phyloP scores from a whole-genome alignment of 2,888 invertebrate genomes.

The Heteromurus nitidus region DNA sequence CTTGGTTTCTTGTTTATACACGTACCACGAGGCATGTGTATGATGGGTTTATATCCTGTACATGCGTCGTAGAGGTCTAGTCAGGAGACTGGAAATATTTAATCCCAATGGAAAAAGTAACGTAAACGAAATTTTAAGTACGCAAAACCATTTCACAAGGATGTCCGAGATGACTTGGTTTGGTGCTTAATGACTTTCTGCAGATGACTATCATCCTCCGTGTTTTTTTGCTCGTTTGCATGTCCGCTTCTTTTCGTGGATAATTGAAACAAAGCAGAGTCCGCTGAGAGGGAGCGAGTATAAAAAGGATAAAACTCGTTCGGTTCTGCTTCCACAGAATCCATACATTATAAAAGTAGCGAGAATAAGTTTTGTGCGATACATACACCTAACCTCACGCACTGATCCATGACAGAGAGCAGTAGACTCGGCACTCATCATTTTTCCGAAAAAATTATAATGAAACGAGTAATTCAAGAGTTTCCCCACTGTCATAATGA shows the following conservation, averaged over 20 bases:
- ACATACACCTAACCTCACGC: constrained; percentile 23
- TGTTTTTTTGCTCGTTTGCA: constrained; percentile 9
- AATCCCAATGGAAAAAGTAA: no score
- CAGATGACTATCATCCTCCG: constrained; percentile 7
- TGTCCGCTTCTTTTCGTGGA: not conserved
- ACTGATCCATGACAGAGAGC: constrained; percentile 53
- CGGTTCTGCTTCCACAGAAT: constrained; percentile 58
- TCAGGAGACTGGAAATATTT: no score
- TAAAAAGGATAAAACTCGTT: constrained; percentile 54
- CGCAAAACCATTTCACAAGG: no score
- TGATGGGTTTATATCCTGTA: no score
- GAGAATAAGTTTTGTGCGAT: constrained; percentile 33
- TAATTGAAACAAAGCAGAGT: constrained; percentile 24
- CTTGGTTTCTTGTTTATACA: no score
- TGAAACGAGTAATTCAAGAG: constrained; percentile 37
- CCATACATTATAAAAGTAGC: constrained; percentile 24
- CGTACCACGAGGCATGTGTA: no score
- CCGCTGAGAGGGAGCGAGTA: not conserved
- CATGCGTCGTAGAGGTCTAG: no score
- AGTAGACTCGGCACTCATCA: constrained; percentile 23
- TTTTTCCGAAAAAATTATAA: constrained; percentile 16
- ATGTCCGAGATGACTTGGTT: no score
- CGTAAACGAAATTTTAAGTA: no score
- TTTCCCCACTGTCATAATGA: constrained; percentile 32
- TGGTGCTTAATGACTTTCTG: constrained; percentile 19